Conservation (phyloP, 2,888 invertebrate species). For the Colletes collaris region DNA sequence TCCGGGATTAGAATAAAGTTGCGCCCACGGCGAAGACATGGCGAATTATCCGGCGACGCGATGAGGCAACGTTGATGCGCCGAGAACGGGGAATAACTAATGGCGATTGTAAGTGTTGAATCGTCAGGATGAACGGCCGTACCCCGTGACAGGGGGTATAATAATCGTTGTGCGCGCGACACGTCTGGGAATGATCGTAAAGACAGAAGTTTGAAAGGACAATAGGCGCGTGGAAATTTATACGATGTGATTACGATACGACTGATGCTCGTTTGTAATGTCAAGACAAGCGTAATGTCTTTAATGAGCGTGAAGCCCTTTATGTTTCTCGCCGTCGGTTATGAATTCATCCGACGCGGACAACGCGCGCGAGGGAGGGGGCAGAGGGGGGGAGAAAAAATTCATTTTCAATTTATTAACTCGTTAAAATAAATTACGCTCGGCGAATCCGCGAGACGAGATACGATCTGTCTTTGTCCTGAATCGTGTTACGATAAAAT, state of each 20-base stretch:
- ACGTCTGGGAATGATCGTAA: conserved; percentile 24
- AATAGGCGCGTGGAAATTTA: conserved; percentile 40
- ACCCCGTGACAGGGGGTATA: conserved; percentile 4
- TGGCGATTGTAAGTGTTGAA: conserved; percentile 6
- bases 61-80: conserved; percentile 3
- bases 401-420: neutral
- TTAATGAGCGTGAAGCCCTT: conserved; percentile 28
- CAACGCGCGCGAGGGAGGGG: neutral
- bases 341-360: conserved; percentile 31
- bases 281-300: conserved; percentile 11
- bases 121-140: conserved; percentile 22
- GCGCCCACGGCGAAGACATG: neutral
- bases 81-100: conserved; percentile 18
- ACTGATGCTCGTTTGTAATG: conserved; percentile 38
- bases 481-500: neutral
- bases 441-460: conserved; percentile 11
- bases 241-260: conserved; percentile 36
- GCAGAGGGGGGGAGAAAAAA: neutral
- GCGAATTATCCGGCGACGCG: neutral
- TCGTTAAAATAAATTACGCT: conserved; percentile 29
- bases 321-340: conserved; percentile 7
- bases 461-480: neutral
- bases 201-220: conserved; percentile 41
- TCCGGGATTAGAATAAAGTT: too few species aligned
- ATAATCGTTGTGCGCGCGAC: conserved; percentile 4